Evolutionary conservation across 2,888 invertebrate genomes (phyloP).

Genomic region (Rhaphigaster nebulosa): DNA sequence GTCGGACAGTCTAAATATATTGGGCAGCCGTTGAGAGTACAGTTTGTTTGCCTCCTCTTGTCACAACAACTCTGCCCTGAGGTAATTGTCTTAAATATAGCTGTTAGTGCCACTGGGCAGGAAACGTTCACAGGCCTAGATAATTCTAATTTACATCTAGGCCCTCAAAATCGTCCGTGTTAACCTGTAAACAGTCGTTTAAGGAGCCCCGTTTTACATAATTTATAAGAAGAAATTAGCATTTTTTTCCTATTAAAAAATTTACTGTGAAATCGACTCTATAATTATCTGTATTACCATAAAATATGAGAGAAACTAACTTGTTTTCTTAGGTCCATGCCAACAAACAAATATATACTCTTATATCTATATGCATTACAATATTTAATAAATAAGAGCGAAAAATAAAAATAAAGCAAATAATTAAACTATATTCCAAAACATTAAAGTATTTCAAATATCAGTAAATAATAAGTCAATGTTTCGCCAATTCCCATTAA

Average conservation of each 20-base stretch:
- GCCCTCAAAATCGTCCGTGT: background rate
- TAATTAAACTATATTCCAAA: too few species aligned
- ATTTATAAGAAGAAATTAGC: background rate
- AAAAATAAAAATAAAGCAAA: too few species aligned
- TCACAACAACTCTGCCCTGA: conserved; percentile 54
- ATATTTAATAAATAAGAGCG: too few species aligned
- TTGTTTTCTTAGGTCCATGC: background rate
- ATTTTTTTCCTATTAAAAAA: background rate
- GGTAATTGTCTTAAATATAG: conserved; percentile 59
- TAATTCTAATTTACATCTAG: background rate
- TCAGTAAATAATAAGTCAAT: too few species aligned
- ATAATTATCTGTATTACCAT: background rate
- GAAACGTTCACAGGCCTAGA: background rate
- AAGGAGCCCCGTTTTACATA: background rate
- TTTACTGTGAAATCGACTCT: background rate
- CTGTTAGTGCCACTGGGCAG: conserved; percentile 10
- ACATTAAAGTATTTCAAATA: too few species aligned
- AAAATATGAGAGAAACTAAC: background rate
- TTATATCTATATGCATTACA: too few species aligned
- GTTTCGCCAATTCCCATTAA: too few species aligned
- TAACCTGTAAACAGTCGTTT: background rate
- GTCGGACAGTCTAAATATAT: conserved; percentile 35
- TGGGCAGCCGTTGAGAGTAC: background rate
- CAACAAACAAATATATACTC: too few species aligned
- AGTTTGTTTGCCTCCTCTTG: conserved; percentile 54